Conservation (phyloP, 2,888 invertebrate genomes). For the Sesamia inferens region DNA sequence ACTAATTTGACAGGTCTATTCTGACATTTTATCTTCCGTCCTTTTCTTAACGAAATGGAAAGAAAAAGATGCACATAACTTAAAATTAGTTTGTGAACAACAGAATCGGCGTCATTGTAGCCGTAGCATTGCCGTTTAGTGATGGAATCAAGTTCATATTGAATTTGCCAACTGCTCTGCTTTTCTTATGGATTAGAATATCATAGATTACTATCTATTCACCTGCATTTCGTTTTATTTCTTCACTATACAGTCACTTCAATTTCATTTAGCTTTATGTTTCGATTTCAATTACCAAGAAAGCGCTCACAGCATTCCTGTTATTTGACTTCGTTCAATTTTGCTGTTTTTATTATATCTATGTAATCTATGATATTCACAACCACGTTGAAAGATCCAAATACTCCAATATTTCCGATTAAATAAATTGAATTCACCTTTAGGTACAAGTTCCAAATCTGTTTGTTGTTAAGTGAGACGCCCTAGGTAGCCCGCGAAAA, state of each 20-base stretch:
- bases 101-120: no score
- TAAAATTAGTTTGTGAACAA: no score
- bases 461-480: not conserved
- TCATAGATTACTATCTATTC: constrained; percentile 22
- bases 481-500: no score
- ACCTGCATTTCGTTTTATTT: constrained; percentile 14
- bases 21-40: no score
- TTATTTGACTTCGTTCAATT: constrained; percentile 12
- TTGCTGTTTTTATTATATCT: constrained; percentile 3
- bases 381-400: constrained; percentile 2
- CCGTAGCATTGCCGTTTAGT: not conserved
- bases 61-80: no score
- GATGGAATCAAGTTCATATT: not conserved
- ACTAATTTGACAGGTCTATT: no score
- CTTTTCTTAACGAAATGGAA: no score
- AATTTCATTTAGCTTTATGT: constrained; percentile 38
- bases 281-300: constrained; percentile 39
- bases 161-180: not conserved
- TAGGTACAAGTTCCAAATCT: no score
- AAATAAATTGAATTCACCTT: no score
- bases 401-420: not conserved
- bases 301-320: constrained; percentile 11
- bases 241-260: constrained; percentile 18
- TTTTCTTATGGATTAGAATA: no score
- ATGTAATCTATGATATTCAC: constrained; percentile 16